Evolutionary conservation across 37 sponge, comb jelly and placozoan genomes (phyloP).

Genomic region (Aplysina aerophoba): DNA sequence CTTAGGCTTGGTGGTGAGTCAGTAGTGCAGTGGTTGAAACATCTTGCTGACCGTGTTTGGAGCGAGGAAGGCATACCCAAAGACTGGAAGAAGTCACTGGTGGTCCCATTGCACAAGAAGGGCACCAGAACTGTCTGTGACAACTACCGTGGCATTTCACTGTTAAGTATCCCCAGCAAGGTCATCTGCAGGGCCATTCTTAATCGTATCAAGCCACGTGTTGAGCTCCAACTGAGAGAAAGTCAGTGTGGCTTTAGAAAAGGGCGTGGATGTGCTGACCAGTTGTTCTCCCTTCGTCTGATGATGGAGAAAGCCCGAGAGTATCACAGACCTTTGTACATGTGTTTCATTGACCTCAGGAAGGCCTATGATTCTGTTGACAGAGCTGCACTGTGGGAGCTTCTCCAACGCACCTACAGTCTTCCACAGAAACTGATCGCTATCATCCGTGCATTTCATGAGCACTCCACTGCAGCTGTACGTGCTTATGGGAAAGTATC

Average conservation of each 20-base stretch:
- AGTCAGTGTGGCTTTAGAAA: background rate
- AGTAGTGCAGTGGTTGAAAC: background rate
- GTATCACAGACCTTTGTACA: conserved; percentile 18
- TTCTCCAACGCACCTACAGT: conserved; percentile 24
- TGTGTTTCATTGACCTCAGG: conserved; percentile 2
- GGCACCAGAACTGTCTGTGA: conserved; percentile 1
- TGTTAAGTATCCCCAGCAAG: conserved; percentile 24
- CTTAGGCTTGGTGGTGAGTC: conserved; percentile 6
- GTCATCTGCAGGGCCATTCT: conserved; percentile 20
- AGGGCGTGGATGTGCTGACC: background rate
- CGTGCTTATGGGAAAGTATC: conserved; percentile 20
- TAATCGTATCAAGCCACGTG: conserved; percentile 19
- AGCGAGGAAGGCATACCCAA: background rate
- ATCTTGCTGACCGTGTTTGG: conserved; percentile 1
- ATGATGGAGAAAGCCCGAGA: conserved; percentile 12
- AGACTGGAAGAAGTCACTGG: conserved; percentile 3
- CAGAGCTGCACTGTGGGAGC: background rate
- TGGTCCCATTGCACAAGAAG: conserved; percentile 27
- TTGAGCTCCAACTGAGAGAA: conserved; percentile 6
- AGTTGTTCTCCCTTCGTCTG: conserved; percentile 16
- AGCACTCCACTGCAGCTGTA: conserved; percentile 7
- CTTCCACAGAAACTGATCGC: background rate
- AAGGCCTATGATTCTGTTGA: conserved; percentile 13
- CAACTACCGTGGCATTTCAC: conserved; percentile 19
- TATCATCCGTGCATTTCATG: conserved; percentile 17